Evolutionary conservation across 2,797 vertebrate genomes (phyloP), one percentile per base, ranked within the genome.

Genomic region (Alectoris magna): DNA sequence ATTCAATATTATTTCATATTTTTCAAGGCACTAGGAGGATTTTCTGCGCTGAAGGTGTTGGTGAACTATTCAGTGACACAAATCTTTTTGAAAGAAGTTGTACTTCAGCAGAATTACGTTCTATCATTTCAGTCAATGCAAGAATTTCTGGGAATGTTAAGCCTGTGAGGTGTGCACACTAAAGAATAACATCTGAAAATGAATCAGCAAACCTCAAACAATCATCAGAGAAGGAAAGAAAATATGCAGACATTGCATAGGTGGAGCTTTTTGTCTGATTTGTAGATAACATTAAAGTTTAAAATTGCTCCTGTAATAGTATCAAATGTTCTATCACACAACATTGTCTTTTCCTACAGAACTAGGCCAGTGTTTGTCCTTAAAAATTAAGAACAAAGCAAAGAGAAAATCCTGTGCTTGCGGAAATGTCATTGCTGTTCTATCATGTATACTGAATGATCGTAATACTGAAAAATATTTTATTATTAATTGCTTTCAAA

Each of bases 401-500:
- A 85, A 86, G 75, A 22, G 75, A 22, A 22, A 19, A 15, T 49
- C 56, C 3, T n/a, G 78, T 59, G 6, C 44, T 82, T 82, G 48
- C 27, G 69, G 43, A 89, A 74, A 43, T 63, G 38, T 63, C 10
- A 16, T 53, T 79, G 19, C 34, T 73, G 4, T 91, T 92, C 66
- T 59, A 1, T 87, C 27, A 49, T 27, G 22, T 4, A 14, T 89
- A 31, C 49, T 87, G 71, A 84, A 19, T 59, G 87, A 51, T 74
- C 22, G 34, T 34, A 34, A 34, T 34, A 34, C 34, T 34, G 34
- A 34, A 34, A 34, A 34, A 34, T 34, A 11, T 79, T 76, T 67
- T 64, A 27, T 85, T 89, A 48, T 36, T 34, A 84, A 90, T n/a
- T 90, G 46, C 91, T 86, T 95, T 44, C n/a, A 77, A 70, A 79